Base-by-base conservation (phyloP, 2,888 invertebrate genomes). In the Leucophenga montana region DNA sequence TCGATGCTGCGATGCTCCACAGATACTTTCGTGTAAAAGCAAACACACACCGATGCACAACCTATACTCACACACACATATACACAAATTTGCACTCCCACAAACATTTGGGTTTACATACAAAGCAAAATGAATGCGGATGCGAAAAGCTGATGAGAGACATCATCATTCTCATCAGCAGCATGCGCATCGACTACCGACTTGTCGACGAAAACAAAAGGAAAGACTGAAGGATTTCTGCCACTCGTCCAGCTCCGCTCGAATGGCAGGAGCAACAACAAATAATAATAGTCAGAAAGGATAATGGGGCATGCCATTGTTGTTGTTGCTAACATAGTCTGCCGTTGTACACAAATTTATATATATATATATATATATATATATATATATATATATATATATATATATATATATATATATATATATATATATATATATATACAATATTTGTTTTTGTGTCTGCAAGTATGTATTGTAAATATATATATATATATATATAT, bases 51-150 rank as follows among this genome's bases (percentile, higher is more conserved):
- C n/a, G 53, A 8, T 16, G 39, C 4, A 66, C 67, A 46, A 61
- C 39, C 33, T 66, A 22, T 53, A 61, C 20, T 53, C 69, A 53
- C 31, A 57, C 16, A 31, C 64, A 53, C 20, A 44, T n/a, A 65
- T 18, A 46, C 39, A 31, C 62, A 48, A 44, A 27, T 56, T 53
- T 44, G 5, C 44, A 56, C 20, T 69, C 64, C 61, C 61, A 27
- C 39, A 46, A 20, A 56, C 56, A 56, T 56, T 56, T 8, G 39
- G 11, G 39, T 11, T 11, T 8, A 11, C 39, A 39, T 39, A 39
- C 39, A 56, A 56, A 22, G 22, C 33, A 46, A 62, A 39, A 46
- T 39, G 46, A 44, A 39, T 39, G 27, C 39, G 59, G 27, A 59
- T 59, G 6, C 59, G 59, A 59, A 27, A 57, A 14, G 57, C 57